Percentiles rank a stretch among this genome's conserved stretches.
phyloP scores from a whole-genome alignment of 37 sponge, comb jelly and placozoan species.

The Hexactinellida sp. region DNA sequence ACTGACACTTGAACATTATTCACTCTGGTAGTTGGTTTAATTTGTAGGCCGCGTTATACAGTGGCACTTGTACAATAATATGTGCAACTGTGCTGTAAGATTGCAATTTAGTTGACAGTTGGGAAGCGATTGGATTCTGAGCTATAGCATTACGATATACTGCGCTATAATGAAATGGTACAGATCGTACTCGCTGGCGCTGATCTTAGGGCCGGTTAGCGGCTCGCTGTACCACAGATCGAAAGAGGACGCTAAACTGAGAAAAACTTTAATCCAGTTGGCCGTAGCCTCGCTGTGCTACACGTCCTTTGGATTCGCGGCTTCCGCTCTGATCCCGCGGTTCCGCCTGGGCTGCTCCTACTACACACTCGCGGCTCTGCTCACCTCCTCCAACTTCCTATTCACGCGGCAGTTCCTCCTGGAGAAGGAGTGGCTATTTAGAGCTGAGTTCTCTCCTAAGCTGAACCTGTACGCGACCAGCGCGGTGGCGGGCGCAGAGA shows the following conservation, averaged over 20 bases:
- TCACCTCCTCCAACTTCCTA: background rate
- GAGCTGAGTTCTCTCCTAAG: background rate
- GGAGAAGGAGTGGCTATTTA: background rate
- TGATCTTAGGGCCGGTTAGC: background rate
- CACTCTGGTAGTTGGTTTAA: too few relatives aligned
- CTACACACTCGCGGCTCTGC: background rate
- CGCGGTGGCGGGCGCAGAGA: background rate
- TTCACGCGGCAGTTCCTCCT: background rate
- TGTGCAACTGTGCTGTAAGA: too few relatives aligned
- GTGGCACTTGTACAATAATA: too few relatives aligned
- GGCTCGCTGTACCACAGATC: background rate
- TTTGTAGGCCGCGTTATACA: too few relatives aligned
- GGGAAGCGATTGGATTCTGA: too few relatives aligned
- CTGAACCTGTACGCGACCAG: background rate
- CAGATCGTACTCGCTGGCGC: background rate
- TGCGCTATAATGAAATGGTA: constrained; percentile 8
- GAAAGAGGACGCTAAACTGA: background rate
- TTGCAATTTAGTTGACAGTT: too few relatives aligned
- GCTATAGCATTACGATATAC: too few relatives aligned
- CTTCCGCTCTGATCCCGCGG: background rate
- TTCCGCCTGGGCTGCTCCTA: background rate
- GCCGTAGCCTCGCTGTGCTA: background rate
- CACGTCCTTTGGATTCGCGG: background rate
- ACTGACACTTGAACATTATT: background rate
- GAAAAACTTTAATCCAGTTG: background rate